Percentiles rank a stretch among this genome's conserved stretches.
These are phyloP conservation scores for Chauna torquata DNA, from an alignment of 2,113 vertebrate species.

Conservation along the genomic window DNA sequence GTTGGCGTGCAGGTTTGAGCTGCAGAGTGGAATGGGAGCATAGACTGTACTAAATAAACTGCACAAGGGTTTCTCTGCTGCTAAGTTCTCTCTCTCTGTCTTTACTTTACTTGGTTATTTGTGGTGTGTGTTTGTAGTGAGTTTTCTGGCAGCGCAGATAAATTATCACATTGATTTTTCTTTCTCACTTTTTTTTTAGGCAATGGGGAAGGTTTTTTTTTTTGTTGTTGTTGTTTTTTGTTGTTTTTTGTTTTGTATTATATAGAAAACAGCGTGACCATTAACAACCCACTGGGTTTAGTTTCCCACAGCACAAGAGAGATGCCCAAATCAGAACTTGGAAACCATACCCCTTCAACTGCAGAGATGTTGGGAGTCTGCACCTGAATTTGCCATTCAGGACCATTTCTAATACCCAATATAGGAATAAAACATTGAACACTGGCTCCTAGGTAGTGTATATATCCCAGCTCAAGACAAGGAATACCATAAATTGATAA, in stretches of 20 bases:
- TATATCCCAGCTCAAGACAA: not conserved
- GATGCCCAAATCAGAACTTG: not conserved
- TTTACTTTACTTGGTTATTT: constrained; percentile 6
- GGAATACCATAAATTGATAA: not conserved
- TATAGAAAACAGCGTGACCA: not conserved
- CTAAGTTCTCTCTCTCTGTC: not conserved
- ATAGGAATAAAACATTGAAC: not conserved
- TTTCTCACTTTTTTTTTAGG: not conserved
- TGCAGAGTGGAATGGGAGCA: not conserved
- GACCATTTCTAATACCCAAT: not conserved
- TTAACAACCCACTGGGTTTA: not conserved
- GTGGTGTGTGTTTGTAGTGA: not conserved
- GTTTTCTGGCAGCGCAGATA: constrained; percentile 19
- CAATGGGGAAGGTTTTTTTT: not conserved
- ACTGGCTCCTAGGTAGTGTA: not conserved
- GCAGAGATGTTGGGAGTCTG: not conserved
- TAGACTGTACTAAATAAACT: not conserved
- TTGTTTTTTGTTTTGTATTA: not conserved
- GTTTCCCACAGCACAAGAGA: not conserved
- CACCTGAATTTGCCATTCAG: not conserved
- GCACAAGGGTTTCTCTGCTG: not conserved
- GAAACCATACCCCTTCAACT: not conserved
- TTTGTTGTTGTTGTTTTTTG: not conserved
- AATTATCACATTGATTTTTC: constrained; percentile 50
- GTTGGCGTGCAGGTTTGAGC: not conserved